phyloP scores from a whole-genome alignment of 2,113 vertebrate genomes.

The Thalassoma bifasciatum region DNA sequence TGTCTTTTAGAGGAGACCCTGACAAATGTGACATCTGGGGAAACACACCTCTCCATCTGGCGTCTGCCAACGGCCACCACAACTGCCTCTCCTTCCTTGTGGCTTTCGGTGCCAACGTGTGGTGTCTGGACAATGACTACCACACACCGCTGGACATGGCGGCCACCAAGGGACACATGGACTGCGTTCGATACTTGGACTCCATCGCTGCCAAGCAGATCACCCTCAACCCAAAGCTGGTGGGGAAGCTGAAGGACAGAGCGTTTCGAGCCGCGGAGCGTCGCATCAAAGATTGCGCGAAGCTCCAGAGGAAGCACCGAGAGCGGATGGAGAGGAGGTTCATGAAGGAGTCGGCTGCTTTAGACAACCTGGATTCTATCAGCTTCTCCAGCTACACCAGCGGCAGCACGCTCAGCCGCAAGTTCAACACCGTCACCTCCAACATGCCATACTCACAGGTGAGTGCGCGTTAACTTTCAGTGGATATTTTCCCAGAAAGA shows the following conservation, averaged over 20 bases:
- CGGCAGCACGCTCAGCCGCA: constrained; percentile 90
- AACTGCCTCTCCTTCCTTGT: constrained; percentile 97
- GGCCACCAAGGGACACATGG: constrained; percentile 96
- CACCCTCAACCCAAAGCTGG: constrained; percentile 92
- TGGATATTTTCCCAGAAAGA: neutral
- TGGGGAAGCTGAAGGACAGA: constrained; percentile 92
- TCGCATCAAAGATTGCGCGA: constrained; percentile 92
- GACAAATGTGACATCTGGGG: constrained; percentile 99
- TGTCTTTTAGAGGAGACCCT: constrained; percentile 89
- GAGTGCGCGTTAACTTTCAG: neutral
- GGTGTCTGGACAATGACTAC: constrained; percentile 99
- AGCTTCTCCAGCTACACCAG: constrained; percentile 93
- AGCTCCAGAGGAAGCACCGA: constrained; percentile 92
- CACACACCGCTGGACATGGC: constrained; percentile 98
- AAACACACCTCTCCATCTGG: constrained; percentile 95
- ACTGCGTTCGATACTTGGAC: constrained; percentile 95
- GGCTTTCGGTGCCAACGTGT: constrained; percentile 97
- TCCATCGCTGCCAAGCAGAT: constrained; percentile 96
- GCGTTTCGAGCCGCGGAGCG: constrained; percentile 91
- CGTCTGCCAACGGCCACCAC: constrained; percentile 94
- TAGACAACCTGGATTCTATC: constrained; percentile 87
- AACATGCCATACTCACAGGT: constrained; percentile 95
- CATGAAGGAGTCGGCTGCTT: constrained; percentile 89
- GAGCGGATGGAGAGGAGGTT: constrained; percentile 93
- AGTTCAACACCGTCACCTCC: constrained; percentile 87